These are phyloP conservation scores for Umimayanthus chanpuru DNA, from an alignment of 92 coral and sea anemone genomes.

Conservation along the genomic window DNA sequence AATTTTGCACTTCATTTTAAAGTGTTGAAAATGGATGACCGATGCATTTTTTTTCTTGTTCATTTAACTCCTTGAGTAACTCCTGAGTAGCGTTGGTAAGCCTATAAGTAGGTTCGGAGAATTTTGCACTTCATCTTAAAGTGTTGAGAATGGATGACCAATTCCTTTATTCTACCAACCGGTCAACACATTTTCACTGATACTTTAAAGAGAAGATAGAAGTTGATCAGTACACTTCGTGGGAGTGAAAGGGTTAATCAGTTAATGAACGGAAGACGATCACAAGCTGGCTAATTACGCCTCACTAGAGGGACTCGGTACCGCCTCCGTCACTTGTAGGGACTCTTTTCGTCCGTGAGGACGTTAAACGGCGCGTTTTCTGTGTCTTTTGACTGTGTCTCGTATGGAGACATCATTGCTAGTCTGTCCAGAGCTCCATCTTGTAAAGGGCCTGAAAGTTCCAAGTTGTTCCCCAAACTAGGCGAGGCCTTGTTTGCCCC, in stretches of 20 bases:
- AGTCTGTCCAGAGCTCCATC: slow-evolving; percentile 87
- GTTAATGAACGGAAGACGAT: too few relatives aligned
- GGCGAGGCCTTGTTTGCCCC: slow-evolving; percentile 27
- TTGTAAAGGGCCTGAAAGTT: slow-evolving; percentile 69
- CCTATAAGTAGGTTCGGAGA: background rate
- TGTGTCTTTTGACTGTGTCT: slow-evolving; percentile 79
- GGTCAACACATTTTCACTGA: background rate
- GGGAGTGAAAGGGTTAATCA: background rate
- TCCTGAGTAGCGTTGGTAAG: too few relatives aligned
- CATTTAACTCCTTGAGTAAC: too few relatives aligned
- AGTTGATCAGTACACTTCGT: background rate
- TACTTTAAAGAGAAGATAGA: background rate
- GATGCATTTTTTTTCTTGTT: too few relatives aligned
- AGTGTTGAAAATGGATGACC: background rate
- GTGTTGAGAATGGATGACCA: background rate
- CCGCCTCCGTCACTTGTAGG: background rate
- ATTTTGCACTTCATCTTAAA: background rate
- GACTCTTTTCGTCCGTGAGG: slow-evolving; percentile 55
- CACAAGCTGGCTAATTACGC: too few relatives aligned
- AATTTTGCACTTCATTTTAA: background rate
- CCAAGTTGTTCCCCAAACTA: slow-evolving; percentile 42
- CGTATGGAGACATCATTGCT: slow-evolving; percentile 98
- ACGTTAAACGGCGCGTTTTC: slow-evolving; percentile 59
- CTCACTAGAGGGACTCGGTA: too few relatives aligned
- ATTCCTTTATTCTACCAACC: background rate